Conservation (phyloP, 2,113 vertebrate genomes). For the Bostrychus sinensis region DNA sequence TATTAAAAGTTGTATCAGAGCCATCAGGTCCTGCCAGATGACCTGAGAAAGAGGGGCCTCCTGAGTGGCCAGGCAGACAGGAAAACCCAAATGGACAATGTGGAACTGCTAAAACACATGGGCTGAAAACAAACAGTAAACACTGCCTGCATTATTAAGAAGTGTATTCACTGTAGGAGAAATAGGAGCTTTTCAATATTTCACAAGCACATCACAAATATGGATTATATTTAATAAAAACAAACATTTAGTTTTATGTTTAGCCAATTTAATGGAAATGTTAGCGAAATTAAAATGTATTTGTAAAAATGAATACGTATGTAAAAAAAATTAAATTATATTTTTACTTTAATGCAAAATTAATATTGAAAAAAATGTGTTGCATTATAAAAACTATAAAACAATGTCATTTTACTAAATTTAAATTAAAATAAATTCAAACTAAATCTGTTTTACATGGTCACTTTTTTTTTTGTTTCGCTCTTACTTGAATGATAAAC, state of each 20-base stretch:
- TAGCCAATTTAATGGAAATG: no score
- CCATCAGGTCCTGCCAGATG: slow-evolving; percentile 80
- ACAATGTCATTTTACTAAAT: no score
- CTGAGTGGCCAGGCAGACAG: slow-evolving; percentile 75
- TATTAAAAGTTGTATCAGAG: slow-evolving; percentile 86
- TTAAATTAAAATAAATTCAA: no score
- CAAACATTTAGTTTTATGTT: no score
- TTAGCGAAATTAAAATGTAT: no score
- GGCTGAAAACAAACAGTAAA: slow-evolving; percentile 79
- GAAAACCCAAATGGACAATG: slow-evolving; percentile 78
- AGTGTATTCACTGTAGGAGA: slow-evolving; percentile 67
- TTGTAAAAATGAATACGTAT: no score
- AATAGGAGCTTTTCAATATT: slow-evolving; percentile 79
- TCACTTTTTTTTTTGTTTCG: no score
- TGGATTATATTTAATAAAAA: slow-evolving; percentile 76
- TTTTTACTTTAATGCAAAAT: not conserved
- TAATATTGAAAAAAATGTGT: not conserved
- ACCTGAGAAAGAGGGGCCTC: slow-evolving; percentile 74
- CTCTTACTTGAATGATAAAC: no score
- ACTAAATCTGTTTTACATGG: no score
- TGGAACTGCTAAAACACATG: slow-evolving; percentile 75
- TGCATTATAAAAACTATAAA: no score
- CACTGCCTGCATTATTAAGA: slow-evolving; percentile 78
- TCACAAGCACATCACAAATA: slow-evolving; percentile 68
- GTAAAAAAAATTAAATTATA: no score